Percentiles rank a stretch among this genome's conserved stretches.
Conservation (phyloP, 2,113 vertebrate species). For the Sisor rabdophorus region DNA sequence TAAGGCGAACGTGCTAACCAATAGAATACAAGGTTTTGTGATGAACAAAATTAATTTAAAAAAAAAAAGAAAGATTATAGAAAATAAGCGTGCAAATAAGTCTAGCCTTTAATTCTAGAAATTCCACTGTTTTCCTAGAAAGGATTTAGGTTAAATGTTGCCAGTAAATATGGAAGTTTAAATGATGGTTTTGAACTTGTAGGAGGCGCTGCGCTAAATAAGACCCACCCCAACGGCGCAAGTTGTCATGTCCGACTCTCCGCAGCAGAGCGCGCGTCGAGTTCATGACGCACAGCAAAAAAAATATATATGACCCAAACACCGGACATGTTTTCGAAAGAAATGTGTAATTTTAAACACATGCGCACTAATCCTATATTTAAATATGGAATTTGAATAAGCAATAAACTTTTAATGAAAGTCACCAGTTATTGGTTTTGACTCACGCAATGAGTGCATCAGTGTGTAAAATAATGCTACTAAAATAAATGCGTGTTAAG, state of each 20-base stretch:
- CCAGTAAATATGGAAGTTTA: not conserved
- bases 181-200: not conserved
- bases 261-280: not conserved
- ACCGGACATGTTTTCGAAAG: not conserved
- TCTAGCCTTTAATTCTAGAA: too few relatives aligned
- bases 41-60: too few relatives aligned
- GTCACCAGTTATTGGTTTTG: not conserved
- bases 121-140: too few relatives aligned
- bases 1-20: too few relatives aligned
- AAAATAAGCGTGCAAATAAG: too few relatives aligned
- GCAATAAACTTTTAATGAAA: not conserved
- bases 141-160: not conserved
- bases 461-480: not conserved
- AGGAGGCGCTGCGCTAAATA: not conserved
- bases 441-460: not conserved
- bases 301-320: not conserved
- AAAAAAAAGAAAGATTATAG: too few relatives aligned
- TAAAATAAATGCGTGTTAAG: not conserved
- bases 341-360: not conserved
- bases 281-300: conserved; percentile 5
- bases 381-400: too few relatives aligned
- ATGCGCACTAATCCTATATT: not conserved
- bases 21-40: too few relatives aligned
- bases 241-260: conserved; percentile 15
- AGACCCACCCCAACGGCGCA: conserved; percentile 1